Percentiles rank a stretch among this genome's conserved stretches.
Evolutionary conservation across 2,113 vertebrate genomes (phyloP).

Genomic region (Castor canadensis): DNA sequence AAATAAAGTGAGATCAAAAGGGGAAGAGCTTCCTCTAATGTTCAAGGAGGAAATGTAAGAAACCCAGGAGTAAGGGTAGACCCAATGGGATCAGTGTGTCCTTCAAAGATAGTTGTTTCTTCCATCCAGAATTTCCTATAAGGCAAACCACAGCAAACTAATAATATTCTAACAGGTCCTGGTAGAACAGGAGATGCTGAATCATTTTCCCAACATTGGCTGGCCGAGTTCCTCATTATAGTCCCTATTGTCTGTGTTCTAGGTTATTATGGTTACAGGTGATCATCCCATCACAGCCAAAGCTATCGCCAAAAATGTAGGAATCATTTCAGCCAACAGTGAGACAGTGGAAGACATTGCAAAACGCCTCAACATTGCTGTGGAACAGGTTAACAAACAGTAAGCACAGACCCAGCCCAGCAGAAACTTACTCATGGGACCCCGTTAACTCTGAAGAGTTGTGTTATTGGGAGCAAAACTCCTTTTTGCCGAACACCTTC

Average conservation of each 20-base stretch:
- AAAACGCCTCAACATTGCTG: constrained; percentile 84
- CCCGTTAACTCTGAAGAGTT: rapidly evolving
- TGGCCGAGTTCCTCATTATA: not conserved
- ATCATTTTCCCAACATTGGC: not conserved
- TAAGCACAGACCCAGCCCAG: constrained; percentile 9
- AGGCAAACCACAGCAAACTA: not conserved
- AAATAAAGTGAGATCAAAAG: not conserved
- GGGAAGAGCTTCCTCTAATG: not conserved
- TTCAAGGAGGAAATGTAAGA: not conserved
- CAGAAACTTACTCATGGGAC: not conserved
- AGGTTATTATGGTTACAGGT: constrained; percentile 90
- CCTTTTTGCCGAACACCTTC: not conserved
- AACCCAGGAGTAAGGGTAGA: not conserved
- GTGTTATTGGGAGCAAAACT: not conserved
- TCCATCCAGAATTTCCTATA: not conserved
- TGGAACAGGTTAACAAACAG: constrained; percentile 85
- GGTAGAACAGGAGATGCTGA: not conserved
- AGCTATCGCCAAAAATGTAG: constrained; percentile 88
- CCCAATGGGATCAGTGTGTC: not conserved
- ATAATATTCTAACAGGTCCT: not conserved
- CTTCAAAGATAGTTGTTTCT: not conserved
- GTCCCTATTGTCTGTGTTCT: constrained; percentile 13
- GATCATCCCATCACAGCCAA: constrained; percentile 90
- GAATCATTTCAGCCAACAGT: constrained; percentile 88
- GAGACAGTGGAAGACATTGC: constrained; percentile 89